phyloP scores from a whole-genome alignment of 2,797 vertebrate species.

The Macrochelys suwanniensis region DNA sequence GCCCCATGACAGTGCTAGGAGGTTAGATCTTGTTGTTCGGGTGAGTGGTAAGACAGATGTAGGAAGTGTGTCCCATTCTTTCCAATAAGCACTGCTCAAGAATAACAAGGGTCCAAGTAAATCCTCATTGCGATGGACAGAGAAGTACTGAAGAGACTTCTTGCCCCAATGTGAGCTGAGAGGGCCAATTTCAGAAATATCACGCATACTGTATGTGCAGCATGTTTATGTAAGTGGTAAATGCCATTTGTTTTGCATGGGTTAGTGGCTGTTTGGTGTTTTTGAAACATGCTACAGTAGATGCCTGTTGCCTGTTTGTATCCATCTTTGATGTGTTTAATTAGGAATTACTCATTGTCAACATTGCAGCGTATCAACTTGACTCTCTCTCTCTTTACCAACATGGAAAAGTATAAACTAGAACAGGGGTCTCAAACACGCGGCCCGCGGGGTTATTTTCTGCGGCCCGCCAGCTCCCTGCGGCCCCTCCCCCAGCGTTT shows the following conservation, averaged over 20 bases:
- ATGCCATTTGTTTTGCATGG: not conserved
- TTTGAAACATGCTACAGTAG: not conserved
- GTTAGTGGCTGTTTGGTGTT: not conserved
- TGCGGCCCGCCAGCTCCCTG: too few relatives aligned
- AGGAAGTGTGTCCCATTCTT: not conserved
- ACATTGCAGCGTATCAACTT: not conserved
- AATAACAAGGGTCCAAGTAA: not conserved
- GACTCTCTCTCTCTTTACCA: not conserved
- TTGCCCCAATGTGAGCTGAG: not conserved
- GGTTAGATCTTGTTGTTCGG: not conserved
- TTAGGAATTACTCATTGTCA: not conserved
- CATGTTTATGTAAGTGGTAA: not conserved
- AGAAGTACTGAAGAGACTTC: not conserved
- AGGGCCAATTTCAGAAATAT: not conserved
- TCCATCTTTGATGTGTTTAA: not conserved
- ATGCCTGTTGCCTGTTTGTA: not conserved
- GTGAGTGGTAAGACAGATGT: not conserved
- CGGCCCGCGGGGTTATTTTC: too few relatives aligned
- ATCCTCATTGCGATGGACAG: not conserved
- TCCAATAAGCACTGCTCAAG: not conserved
- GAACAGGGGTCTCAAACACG: too few relatives aligned
- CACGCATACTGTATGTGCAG: not conserved
- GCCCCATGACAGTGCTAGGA: not conserved
- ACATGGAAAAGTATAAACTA: not conserved
- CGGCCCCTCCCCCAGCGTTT: too few relatives aligned